Conservation (phyloP, 2,797 vertebrate genomes). For the Melanotaenia boesemani region DNA sequence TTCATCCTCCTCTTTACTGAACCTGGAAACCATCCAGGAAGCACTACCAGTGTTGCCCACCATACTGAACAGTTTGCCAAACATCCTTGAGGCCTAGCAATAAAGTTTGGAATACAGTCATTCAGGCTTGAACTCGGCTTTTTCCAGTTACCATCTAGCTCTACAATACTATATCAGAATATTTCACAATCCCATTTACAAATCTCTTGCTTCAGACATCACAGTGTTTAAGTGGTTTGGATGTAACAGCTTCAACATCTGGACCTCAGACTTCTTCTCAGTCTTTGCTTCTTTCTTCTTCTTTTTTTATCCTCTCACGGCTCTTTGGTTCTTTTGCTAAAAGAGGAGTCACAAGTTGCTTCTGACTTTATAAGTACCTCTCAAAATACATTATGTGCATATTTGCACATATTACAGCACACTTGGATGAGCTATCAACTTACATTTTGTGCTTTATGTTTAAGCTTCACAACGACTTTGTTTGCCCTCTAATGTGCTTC, state of each 20-base stretch:
- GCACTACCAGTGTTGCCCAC: neutral
- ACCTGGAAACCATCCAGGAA: neutral
- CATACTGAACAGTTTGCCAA: neutral
- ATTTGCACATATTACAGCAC: too few species aligned
- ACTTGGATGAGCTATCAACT: constrained; percentile 2
- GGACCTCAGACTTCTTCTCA: too few species aligned
- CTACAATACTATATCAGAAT: neutral
- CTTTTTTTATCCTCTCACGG: too few species aligned
- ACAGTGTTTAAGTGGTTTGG: too few species aligned
- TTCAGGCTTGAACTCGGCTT: too few species aligned
- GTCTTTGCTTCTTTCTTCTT: too few species aligned
- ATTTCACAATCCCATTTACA: neutral
- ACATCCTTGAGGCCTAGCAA: neutral
- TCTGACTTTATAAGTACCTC: too few species aligned
- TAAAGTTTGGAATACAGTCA: neutral
- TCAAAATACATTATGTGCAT: too few species aligned
- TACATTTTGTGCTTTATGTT: neutral
- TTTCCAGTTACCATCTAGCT: too few species aligned
- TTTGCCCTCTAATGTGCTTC: neutral
- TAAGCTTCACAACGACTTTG: neutral
- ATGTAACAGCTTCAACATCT: too few species aligned
- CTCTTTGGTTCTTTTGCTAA: too few species aligned
- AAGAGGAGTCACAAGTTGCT: neutral
- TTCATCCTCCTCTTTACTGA: neutral
- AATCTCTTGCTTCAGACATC: too few species aligned